Evolutionary conservation across 2,888 invertebrate species (phyloP).

Genomic region (Empis livida): DNA sequence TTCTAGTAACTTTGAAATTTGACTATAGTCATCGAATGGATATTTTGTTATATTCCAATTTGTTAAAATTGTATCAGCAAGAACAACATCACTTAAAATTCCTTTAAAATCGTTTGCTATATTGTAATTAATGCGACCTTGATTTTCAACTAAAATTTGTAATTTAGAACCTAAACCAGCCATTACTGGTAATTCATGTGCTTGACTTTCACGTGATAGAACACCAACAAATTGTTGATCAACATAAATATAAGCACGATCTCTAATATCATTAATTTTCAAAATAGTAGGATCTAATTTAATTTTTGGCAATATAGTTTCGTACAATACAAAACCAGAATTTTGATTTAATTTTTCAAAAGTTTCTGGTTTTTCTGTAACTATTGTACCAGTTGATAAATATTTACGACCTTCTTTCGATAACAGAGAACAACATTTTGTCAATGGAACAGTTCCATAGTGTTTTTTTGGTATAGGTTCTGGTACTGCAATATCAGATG

Average conservation of each 20-base stretch:
- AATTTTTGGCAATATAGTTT: constrained; percentile 37
- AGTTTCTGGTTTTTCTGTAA: constrained; percentile 38
- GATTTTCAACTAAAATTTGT: constrained; percentile 58
- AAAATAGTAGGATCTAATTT: constrained; percentile 28
- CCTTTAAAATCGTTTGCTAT: constrained; percentile 41
- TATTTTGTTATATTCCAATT: constrained; percentile 54
- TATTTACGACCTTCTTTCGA: constrained; percentile 26
- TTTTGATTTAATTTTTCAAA: constrained; percentile 50
- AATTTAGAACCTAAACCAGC: constrained; percentile 31
- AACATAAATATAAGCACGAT: constrained; percentile 56
- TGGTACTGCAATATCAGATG: constrained; percentile 45
- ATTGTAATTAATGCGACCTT: constrained; percentile 63
- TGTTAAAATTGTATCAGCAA: constrained; percentile 35
- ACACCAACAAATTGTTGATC: constrained; percentile 36
- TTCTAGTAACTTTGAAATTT: constrained; percentile 21
- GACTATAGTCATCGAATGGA: constrained; percentile 37
- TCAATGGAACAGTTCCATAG: constrained; percentile 48
- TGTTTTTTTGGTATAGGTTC: constrained; percentile 46
- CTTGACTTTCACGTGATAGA: constrained; percentile 28
- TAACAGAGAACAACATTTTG: constrained; percentile 38
- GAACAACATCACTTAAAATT: constrained; percentile 41
- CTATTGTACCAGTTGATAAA: constrained; percentile 29
- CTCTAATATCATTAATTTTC: constrained; percentile 43
- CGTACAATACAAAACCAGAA: constrained; percentile 52
- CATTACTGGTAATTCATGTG: constrained; percentile 25